A percentile compares a stretch with the other conserved stretches of the same genome.
phyloP scores from a whole-genome alignment of 2,113 vertebrate genomes.

The Hippopotamus amphibius region DNA sequence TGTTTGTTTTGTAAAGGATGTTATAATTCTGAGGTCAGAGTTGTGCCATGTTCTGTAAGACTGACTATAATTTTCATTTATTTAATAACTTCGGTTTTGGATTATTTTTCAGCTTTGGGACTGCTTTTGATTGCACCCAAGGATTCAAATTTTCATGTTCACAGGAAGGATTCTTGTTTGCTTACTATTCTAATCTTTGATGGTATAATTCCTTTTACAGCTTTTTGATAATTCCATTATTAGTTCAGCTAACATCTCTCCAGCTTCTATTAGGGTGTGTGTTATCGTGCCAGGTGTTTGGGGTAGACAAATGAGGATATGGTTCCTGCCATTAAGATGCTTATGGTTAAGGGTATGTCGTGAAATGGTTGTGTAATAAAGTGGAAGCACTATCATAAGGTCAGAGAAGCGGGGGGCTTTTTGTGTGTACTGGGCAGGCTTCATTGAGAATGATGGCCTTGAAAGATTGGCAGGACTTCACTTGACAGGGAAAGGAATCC shows the following conservation, averaged over 20 bases:
- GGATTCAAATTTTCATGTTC: background rate
- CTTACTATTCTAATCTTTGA: background rate
- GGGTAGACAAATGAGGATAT: background rate
- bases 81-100: background rate
- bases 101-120: background rate
- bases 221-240: background rate
- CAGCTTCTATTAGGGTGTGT: background rate
- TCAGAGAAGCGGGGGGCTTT: background rate
- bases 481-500: background rate
- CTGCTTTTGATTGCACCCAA: background rate
- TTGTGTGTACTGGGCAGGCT: background rate
- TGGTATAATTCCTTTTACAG: background rate
- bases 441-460: background rate
- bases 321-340: background rate
- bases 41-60: background rate
- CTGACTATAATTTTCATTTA: background rate
- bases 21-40: background rate
- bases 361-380: background rate
- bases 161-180: slow-evolving; percentile 18
- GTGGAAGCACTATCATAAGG: background rate
- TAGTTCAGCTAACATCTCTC: background rate
- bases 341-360: background rate
- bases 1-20: slow-evolving; percentile 32
- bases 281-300: background rate
- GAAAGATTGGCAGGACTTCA: background rate